phyloP scores from a whole-genome alignment of 2,113 vertebrate species.

The Melospiza melodia region DNA sequence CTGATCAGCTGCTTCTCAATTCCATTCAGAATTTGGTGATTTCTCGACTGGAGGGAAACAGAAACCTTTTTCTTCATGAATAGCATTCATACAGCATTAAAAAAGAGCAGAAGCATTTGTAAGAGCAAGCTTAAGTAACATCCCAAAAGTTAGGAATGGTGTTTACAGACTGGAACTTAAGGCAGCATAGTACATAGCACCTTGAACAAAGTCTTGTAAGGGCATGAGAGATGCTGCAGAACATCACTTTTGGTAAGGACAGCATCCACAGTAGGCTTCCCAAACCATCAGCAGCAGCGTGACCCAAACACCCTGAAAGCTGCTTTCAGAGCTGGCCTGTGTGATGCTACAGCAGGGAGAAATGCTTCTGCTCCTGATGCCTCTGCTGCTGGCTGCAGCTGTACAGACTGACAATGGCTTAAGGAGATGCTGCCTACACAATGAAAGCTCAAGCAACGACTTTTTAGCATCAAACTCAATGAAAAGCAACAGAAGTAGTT shows the following conservation, averaged over 20 bases:
- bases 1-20: background rate
- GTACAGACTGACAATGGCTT: background rate
- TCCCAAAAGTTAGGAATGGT: background rate
- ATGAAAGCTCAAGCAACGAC: background rate
- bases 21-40: background rate
- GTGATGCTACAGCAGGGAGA: background rate
- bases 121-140: background rate
- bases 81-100: background rate
- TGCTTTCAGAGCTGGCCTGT: background rate
- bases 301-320: background rate
- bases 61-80: background rate
- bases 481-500: background rate
- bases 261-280: background rate
- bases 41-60: background rate
- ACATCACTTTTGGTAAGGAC: background rate
- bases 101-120: background rate
- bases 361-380: background rate
- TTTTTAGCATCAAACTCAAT: background rate
- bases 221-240: fast-evolving
- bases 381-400: background rate
- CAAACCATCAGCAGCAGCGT: background rate
- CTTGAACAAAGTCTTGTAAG: background rate
- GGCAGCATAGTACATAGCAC: background rate
- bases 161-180: background rate
- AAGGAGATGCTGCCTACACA: background rate